phyloP scores from a whole-genome alignment of 2,888 invertebrate genomes.

The Lepidocyrtinus sp. region DNA sequence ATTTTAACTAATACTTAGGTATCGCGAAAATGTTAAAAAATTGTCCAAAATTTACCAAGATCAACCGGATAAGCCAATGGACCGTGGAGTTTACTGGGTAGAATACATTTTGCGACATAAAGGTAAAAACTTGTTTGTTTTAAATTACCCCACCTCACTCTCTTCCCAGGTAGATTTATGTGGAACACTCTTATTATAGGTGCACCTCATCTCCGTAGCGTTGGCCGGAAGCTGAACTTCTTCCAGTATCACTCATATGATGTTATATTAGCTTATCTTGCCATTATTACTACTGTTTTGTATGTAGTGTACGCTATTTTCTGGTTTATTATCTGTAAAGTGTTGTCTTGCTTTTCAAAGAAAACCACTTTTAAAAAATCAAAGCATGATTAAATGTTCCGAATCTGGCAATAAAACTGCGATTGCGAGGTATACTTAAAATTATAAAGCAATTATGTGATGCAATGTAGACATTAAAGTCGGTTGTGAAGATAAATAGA shows the following conservation, averaged over 20 bases:
- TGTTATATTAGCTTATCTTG: conserved; percentile 53
- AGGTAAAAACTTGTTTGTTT: conserved; percentile 23
- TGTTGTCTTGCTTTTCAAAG: too few species aligned
- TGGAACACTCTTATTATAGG: conserved; percentile 19
- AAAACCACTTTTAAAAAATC: too few species aligned
- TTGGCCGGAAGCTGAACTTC: conserved; percentile 59
- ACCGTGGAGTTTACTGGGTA: conserved; percentile 54
- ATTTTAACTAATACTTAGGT: conserved; percentile 31
- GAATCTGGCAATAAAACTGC: too few species aligned
- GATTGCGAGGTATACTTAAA: too few species aligned
- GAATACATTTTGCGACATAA: conserved; percentile 58
- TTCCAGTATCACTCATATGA: conserved; percentile 67
- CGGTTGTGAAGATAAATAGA: too few species aligned
- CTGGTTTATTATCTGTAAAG: too few species aligned
- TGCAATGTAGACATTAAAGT: too few species aligned
- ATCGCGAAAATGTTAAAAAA: conserved; percentile 39
- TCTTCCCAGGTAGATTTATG: too few species aligned
- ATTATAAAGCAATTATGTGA: too few species aligned
- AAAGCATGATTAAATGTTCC: too few species aligned
- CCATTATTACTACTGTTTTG: background rate
- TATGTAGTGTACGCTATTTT: too few species aligned
- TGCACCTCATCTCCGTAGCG: conserved; percentile 69
- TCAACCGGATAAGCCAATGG: conserved; percentile 41
- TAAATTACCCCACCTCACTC: background rate
- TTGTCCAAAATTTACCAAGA: conserved; percentile 50